Conservation (phyloP, 1,140 invertebrate genomes). For the Antheraea mylitta region DNA sequence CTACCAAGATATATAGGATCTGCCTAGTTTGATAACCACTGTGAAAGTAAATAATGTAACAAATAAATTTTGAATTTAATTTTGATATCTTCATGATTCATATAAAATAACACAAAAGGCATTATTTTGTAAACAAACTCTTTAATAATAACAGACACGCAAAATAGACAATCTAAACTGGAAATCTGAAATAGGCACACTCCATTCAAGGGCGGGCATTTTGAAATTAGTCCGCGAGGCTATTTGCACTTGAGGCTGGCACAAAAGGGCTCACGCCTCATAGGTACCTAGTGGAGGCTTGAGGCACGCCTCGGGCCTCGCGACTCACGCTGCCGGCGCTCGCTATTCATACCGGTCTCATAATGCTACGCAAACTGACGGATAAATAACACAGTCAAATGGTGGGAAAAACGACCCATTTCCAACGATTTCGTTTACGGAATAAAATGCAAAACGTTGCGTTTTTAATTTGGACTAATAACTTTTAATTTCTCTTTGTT, state of each 20-base stretch:
- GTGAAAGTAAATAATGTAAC: too few relatives aligned
- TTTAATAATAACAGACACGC: neutral
- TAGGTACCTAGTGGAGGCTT: constrained; percentile 31
- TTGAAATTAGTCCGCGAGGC: constrained; percentile 55
- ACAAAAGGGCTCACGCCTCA: constrained; percentile 31
- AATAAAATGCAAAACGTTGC: neutral
- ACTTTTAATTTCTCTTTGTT: too few relatives aligned
- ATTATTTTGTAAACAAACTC: neutral
- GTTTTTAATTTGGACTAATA: too few relatives aligned
- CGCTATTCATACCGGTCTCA: constrained; percentile 25
- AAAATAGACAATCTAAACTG: constrained; percentile 16
- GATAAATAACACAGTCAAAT: constrained; percentile 24
- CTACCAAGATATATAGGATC: too few relatives aligned
- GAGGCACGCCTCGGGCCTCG: constrained; percentile 28
- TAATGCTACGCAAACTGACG: constrained; percentile 31
- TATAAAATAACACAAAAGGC: too few relatives aligned
- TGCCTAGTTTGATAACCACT: too few relatives aligned
- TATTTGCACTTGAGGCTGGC: constrained; percentile 51
- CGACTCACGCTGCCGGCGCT: constrained; percentile 18
- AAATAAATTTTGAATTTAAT: too few relatives aligned
- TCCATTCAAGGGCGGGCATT: constrained; percentile 34
- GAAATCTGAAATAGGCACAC: constrained; percentile 30
- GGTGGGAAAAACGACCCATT: constrained; percentile 1
- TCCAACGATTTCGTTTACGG: neutral
- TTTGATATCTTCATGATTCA: too few relatives aligned